These are phyloP conservation scores for Oncorhynchus gorbuscha DNA, from an alignment of 2,113 vertebrate genomes.

Conservation along the genomic window DNA sequence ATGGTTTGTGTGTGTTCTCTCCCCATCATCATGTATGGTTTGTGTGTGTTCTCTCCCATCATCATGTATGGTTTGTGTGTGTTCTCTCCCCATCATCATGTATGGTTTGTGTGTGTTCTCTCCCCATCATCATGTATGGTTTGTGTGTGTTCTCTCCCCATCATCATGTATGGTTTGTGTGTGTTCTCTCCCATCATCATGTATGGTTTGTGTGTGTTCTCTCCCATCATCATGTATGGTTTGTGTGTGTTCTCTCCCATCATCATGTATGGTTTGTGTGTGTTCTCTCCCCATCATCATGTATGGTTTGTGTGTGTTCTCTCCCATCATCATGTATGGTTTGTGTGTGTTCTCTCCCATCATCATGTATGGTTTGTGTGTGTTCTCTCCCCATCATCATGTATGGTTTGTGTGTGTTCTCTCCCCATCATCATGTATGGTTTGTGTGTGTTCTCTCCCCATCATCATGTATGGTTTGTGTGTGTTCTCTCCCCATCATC, in stretches of 20 bases:
- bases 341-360: too few species aligned
- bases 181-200: slow-evolving; percentile 40
- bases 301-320: too few species aligned
- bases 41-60: slow-evolving; percentile 31
- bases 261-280: too few species aligned
- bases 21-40: slow-evolving; percentile 37
- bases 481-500: too few species aligned
- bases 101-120: slow-evolving; percentile 12
- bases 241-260: slow-evolving; percentile 2
- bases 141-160: slow-evolving; percentile 19
- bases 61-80: slow-evolving; percentile 17
- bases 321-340: too few species aligned
- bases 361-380: too few species aligned
- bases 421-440: too few species aligned
- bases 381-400: too few species aligned
- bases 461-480: too few species aligned
- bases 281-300: too few species aligned
- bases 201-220: slow-evolving; percentile 10
- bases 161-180: slow-evolving; percentile 34
- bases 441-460: too few species aligned
- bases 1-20: slow-evolving; percentile 13
- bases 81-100: slow-evolving; percentile 44
- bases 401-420: too few species aligned
- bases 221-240: slow-evolving; percentile 38
- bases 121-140: slow-evolving; percentile 39